phyloP scores from a whole-genome alignment of 64 coral and sea anemone genomes.

The Acropora yongei region DNA sequence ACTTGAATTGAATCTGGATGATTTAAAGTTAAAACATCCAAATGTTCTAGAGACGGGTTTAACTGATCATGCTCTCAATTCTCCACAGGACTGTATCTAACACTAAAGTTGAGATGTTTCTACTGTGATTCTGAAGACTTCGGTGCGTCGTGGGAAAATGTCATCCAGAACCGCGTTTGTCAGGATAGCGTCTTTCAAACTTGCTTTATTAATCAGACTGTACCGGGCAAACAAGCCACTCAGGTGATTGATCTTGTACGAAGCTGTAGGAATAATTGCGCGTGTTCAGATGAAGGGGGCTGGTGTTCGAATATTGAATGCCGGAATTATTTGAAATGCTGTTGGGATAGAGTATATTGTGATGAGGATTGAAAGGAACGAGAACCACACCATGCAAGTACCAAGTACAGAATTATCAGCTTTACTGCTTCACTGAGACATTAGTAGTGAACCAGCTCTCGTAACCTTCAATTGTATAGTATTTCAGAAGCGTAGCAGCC shows the following conservation, averaged over 20 bases:
- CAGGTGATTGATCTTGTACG: conserved; percentile 83
- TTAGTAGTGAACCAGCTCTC: no score
- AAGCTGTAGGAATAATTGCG: conserved; percentile 69
- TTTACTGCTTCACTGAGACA: background rate
- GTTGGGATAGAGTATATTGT: conserved; percentile 81
- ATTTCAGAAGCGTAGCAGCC: no score
- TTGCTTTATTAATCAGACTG: conserved; percentile 79
- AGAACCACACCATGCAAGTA: background rate
- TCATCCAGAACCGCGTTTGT: conserved; percentile 66
- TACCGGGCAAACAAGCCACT: conserved; percentile 70
- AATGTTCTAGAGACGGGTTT: background rate
- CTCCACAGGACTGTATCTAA: conserved; percentile 69
- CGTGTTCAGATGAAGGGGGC: conserved; percentile 69
- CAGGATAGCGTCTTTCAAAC: conserved; percentile 71
- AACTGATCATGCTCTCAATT: background rate
- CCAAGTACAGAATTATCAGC: no score
- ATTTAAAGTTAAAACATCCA: no score
- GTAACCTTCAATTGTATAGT: no score
- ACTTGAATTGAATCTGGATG: no score
- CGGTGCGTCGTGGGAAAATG: conserved; percentile 63
- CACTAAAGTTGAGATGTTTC: conserved; percentile 84
- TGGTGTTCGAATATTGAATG: conserved; percentile 74
- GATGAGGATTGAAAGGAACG: background rate
- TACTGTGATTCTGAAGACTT: conserved; percentile 88
- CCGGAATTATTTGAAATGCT: conserved; percentile 65